These are phyloP conservation scores for Bucorvus abyssinicus DNA, from an alignment of 2,797 vertebrate species.

Conservation along the genomic window DNA sequence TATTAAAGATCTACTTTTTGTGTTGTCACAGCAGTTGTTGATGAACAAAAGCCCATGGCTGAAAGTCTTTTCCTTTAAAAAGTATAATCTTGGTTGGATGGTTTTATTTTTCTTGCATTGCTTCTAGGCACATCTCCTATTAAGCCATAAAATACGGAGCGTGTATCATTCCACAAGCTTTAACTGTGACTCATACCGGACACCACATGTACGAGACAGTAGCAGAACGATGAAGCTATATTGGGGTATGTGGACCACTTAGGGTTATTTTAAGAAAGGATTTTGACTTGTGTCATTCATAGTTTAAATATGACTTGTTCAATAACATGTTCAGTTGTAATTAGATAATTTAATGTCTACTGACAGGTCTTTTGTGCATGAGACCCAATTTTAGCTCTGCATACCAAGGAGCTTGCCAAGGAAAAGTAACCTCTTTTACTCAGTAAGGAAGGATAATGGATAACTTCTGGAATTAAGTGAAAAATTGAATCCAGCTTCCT, in stretches of 20 bases:
- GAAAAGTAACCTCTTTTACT: slow-evolving; percentile 57
- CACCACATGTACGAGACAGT: slow-evolving; percentile 41
- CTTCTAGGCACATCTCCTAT: slow-evolving; percentile 65
- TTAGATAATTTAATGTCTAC: slow-evolving; percentile 65
- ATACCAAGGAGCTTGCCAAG: slow-evolving; percentile 50
- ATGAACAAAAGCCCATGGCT: slow-evolving; percentile 50
- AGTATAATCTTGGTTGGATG: slow-evolving; percentile 28
- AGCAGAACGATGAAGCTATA: slow-evolving; percentile 53
- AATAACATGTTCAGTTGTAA: slow-evolving; percentile 63
- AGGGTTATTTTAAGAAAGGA: slow-evolving; percentile 60
- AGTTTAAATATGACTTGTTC: slow-evolving; percentile 66
- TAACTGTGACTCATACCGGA: slow-evolving; percentile 61
- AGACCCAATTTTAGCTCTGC: slow-evolving; percentile 65
- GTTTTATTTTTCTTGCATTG: slow-evolving; percentile 66
- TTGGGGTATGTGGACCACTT: slow-evolving; percentile 13
- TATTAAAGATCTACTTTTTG: slow-evolving; percentile 71
- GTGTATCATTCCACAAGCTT: slow-evolving; percentile 30
- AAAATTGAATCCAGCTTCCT: slow-evolving; percentile 70
- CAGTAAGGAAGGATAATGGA: slow-evolving; percentile 63
- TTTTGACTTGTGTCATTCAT: slow-evolving; percentile 61
- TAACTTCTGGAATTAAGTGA: slow-evolving; percentile 69
- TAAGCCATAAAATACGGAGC: slow-evolving; percentile 66
- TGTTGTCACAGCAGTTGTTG: slow-evolving; percentile 66
- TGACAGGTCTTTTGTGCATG: slow-evolving; percentile 69
- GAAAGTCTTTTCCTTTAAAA: slow-evolving; percentile 54